These are phyloP conservation scores for Drosophila neutralis DNA, from an alignment of 2,888 invertebrate species.

Conservation along the genomic window DNA sequence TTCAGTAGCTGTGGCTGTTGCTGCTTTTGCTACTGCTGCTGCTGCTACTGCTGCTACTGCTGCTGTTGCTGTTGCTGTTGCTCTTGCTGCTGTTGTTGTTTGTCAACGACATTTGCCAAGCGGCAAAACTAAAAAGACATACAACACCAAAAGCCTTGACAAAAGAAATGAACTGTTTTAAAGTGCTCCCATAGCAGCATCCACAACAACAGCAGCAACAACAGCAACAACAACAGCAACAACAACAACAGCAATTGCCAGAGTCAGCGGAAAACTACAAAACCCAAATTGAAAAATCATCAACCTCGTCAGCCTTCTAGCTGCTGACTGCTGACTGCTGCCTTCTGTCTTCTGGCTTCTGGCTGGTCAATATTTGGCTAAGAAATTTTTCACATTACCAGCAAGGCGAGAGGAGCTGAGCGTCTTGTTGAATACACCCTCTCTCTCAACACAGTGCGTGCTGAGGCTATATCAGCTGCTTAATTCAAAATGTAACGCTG, in stretches of 20 bases:
- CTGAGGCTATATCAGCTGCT: not conserved
- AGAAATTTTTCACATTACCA: constrained; percentile 82
- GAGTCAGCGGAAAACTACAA: constrained; percentile 77
- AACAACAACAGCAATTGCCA: constrained; percentile 8
- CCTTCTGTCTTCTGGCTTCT: constrained; percentile 26
- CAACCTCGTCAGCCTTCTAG: constrained; percentile 61
- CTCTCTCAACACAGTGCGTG: not conserved
- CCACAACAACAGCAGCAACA: constrained; percentile 10
- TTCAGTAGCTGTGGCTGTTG: constrained; percentile 50
- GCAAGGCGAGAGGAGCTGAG: constrained; percentile 59
- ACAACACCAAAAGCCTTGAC: constrained; percentile 66
- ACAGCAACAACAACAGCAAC: constrained; percentile 8
- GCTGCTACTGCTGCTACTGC: not conserved
- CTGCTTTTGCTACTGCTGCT: not conserved
- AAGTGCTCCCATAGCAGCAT: constrained; percentile 67
- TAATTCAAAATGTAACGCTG: not conserved
- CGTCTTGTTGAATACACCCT: constrained; percentile 48
- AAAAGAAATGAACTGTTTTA: constrained; percentile 82
- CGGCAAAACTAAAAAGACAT: constrained; percentile 68
- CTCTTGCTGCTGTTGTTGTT: constrained; percentile 7
- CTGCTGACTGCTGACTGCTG: constrained; percentile 25
- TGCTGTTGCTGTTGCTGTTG: constrained; percentile 7
- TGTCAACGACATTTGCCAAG: constrained; percentile 65
- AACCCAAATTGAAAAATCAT: constrained; percentile 79
- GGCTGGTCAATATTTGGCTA: constrained; percentile 81